A percentile compares a stretch with the other conserved stretches of the same genome.
Evolutionary conservation across 2,113 vertebrate genomes (phyloP).

Genomic region (Hoplias malabaricus): DNA sequence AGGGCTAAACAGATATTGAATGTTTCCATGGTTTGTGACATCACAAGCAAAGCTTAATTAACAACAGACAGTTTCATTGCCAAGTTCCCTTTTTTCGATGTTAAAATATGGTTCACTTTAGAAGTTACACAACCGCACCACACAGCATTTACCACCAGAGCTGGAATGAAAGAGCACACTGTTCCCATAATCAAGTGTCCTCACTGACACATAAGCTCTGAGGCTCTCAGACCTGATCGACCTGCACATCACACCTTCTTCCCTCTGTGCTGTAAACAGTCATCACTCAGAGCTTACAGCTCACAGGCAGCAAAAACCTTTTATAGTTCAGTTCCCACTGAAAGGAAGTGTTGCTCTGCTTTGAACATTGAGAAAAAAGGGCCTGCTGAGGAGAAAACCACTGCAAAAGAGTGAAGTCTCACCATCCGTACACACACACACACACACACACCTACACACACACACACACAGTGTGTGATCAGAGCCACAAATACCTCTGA

Average conservation of each 20-base stretch:
- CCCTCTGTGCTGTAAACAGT: neutral
- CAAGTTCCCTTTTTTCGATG: too few species aligned
- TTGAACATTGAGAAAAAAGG: neutral
- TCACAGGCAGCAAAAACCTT: neutral
- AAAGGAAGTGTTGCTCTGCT: neutral
- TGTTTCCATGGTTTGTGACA: too few species aligned
- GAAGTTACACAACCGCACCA: neutral
- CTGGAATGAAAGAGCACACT: neutral
- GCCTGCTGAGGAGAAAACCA: conserved; percentile 36
- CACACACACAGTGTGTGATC: conserved; percentile 4
- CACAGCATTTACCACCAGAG: neutral
- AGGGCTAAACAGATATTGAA: too few species aligned
- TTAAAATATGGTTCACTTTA: neutral
- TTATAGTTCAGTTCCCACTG: neutral
- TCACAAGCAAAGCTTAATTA: too few species aligned
- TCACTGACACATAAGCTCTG: neutral
- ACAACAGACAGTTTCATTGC: too few species aligned
- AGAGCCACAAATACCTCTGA: conserved; percentile 31
- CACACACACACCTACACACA: neutral
- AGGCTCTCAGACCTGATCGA: conserved; percentile 17
- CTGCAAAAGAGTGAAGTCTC: conserved; percentile 4
- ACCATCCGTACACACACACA: neutral
- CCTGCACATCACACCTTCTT: conserved; percentile 8
- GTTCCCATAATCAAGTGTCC: neutral
- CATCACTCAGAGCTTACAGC: neutral